Conservation (phyloP, 2,113 vertebrate species). For the Ophthalmolycus amberensis region DNA sequence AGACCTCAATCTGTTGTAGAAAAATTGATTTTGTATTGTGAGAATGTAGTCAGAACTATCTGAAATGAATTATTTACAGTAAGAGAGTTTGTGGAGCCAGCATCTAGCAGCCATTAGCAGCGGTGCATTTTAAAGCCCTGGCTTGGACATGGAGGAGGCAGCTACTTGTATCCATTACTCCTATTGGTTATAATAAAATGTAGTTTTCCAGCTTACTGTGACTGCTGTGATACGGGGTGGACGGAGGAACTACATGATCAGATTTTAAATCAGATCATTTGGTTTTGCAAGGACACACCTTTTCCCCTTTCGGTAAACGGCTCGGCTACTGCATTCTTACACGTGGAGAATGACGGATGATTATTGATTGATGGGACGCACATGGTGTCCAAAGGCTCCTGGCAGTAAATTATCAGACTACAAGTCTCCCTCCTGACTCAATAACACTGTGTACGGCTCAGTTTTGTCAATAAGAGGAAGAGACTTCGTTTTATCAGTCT, state of each 20-base stretch:
- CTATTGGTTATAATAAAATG: background rate
- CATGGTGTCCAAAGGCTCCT: slow-evolving; percentile 43
- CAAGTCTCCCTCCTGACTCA: slow-evolving; percentile 44
- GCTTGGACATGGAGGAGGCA: background rate
- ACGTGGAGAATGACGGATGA: slow-evolving; percentile 28
- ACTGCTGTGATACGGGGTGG: background rate
- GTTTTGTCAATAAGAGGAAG: slow-evolving; percentile 69
- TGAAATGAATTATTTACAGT: background rate
- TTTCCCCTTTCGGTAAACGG: background rate
- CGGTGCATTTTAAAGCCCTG: background rate
- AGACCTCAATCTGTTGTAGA: no score
- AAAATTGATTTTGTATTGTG: background rate
- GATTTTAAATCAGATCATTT: slow-evolving; percentile 12
- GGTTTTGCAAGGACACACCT: slow-evolving; percentile 39
- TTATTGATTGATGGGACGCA: slow-evolving; percentile 53
- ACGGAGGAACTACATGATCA: background rate
- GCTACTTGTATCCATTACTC: background rate
- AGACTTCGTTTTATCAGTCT: slow-evolving; percentile 70
- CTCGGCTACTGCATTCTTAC: slow-evolving; percentile 1
- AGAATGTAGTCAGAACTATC: background rate
- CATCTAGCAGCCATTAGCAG: background rate
- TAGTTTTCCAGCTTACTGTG: background rate
- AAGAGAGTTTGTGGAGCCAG: background rate
- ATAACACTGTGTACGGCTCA: slow-evolving; percentile 66
- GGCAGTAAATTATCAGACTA: slow-evolving; percentile 55